Evolutionary conservation across 1,140 invertebrate genomes (phyloP), one percentile per base, ranked within the genome.

Genomic region (Littorina saxatilis): DNA sequence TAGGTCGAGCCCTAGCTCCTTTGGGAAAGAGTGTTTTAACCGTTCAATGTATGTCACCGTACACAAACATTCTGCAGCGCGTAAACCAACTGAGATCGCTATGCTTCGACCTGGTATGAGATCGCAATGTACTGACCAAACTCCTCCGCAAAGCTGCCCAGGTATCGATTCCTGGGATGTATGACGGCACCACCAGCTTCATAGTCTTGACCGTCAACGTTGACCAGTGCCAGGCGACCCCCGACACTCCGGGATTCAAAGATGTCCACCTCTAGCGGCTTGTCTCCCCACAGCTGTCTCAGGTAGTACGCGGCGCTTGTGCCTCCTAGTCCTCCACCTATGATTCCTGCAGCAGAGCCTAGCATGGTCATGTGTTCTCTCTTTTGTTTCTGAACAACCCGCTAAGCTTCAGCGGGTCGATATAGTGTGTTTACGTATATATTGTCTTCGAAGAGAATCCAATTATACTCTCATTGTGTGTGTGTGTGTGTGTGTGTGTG

Each of bases 321-420:
- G 55, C 95, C 95, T 81, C 95, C 94, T 70, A 95, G 94, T 17
- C 95, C 95, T 63, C 93, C 94, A 39, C 95, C 95, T 86, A 95
- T 92, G 58, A 95, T 93, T 32, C 94, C 95, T 91, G 81, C n/a
- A 84, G 84, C 40, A 23, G 27, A 58, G 20, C 4, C 17, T 9
- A n/a, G 55, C 20, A 9, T 20, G n/a, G n/a, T n/a, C n/a, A 50
- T 50, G 20, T 9, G 9, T 50, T 50, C 7, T 50, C 47, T 50
- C 9, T 20, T 11, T 11, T 11, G 9, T 11, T n/a, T n/a, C n/a
- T n/a, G n/a, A 20, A 11, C 9, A 11, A 13, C 50, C 50, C 50
- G 50, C 50, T 23, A 52, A 52, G 23, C n/a, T 13, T 13, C 11
- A 52, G 23, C 50, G 50, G 11, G 23, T 11, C 50, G 23, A 23